phyloP scores from a whole-genome alignment of 2,888 invertebrate genomes.

The Nysson spinosus region DNA sequence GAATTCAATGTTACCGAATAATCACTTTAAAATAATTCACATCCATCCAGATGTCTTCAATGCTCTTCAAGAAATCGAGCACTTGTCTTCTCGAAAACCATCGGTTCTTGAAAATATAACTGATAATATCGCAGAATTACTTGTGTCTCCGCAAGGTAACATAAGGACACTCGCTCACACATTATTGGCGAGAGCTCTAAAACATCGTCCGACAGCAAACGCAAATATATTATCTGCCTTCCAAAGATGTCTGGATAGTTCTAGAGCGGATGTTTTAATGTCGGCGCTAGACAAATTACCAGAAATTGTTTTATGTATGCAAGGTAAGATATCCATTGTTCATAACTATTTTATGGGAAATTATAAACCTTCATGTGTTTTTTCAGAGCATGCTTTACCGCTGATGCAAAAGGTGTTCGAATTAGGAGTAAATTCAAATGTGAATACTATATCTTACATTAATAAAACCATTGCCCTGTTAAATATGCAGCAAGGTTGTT shows the following conservation, averaged over 20 bases:
- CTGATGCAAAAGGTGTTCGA: constrained; percentile 90
- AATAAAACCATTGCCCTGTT: constrained; percentile 89
- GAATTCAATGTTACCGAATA: no score
- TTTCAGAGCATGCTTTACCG: constrained; percentile 86
- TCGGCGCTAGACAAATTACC: constrained; percentile 90
- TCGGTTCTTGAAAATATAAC: constrained; percentile 83
- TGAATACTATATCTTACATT: constrained; percentile 87
- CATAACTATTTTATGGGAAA: neutral
- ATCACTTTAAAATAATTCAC: no score
- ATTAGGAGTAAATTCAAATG: constrained; percentile 87
- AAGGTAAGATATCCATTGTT: constrained; percentile 76
- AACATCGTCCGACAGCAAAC: constrained; percentile 82
- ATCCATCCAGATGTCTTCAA: constrained; percentile 81
- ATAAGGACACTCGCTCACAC: constrained; percentile 86
- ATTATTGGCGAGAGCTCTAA: constrained; percentile 85
- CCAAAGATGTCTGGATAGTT: constrained; percentile 88
- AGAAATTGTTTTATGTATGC: constrained; percentile 89
- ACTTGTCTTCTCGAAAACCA: constrained; percentile 84
- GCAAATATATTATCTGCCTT: constrained; percentile 86
- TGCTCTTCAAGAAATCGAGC: constrained; percentile 87
- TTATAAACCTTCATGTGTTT: neutral
- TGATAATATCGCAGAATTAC: constrained; percentile 82
- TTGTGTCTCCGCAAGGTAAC: constrained; percentile 81
- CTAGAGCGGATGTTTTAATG: constrained; percentile 87
- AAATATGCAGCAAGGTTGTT: constrained; percentile 90